Evolutionary conservation across 2,113 vertebrate species (phyloP), one percentile per base, ranked within the genome.

Genomic region (Menidia beryllina): DNA sequence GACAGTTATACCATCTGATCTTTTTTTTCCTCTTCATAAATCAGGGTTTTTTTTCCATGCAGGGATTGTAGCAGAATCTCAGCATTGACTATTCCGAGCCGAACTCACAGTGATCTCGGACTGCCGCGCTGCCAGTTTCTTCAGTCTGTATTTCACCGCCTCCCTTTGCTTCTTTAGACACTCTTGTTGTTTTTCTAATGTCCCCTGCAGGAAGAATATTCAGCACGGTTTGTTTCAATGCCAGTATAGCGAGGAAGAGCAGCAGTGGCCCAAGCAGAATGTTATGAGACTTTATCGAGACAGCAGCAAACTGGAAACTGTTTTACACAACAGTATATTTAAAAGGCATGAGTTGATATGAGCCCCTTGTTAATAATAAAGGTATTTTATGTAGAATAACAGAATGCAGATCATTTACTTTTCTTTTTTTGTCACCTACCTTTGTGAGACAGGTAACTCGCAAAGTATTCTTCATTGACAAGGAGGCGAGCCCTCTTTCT

Each of bases 81-180:
- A 48, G n/a, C 2, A 6, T 9, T 6, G 15, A 41, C 7, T 23
- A 1, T 9, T 30, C 21, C 55, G 36, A 45, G 52, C 6, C 4
- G 11, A 55, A 88, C 93, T 93, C 81, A 94, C 93, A 21, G 74
- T 79, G 74, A 94, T 87, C 47, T 92, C 91, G 13, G 81, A 86
- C 56, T 93, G 92, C 12, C 91, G 91, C 6, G 85, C 79, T 4
- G 91, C 81, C 59, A 94, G 83, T 75, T 92, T 92, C 75, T 85
- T 92, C 81, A 93, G 83, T 73, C 89, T 81, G 82, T 87, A 82
- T 78, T 89, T 90, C 52, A 93, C 86, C 20, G 87, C 79, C 23
- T 93, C 88, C 26, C 66, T 85, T 79, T 94, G 92, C 61, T 51
- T 89, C 82, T 81, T 87, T 30, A 94, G 79, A 76, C 71, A 48